Evolutionary conservation across 2,797 vertebrate genomes (phyloP).

Genomic region (Monodelphis domestica): DNA sequence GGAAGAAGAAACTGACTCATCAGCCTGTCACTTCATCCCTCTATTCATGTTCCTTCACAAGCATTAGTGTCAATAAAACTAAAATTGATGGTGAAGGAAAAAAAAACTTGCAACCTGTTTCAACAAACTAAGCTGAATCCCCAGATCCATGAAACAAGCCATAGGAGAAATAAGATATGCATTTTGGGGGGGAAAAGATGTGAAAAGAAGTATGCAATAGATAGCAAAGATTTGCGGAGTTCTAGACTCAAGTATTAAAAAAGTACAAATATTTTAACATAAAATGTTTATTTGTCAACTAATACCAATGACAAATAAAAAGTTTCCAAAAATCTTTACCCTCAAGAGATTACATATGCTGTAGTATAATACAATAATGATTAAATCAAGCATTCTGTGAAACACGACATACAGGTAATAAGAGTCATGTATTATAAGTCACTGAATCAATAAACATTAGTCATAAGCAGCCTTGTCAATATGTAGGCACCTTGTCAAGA

Average conservation of each 20-base stretch:
- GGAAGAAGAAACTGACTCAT: not conserved
- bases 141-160: not conserved
- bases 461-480: not conserved
- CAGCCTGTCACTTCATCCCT: not conserved
- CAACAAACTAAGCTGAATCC: not conserved
- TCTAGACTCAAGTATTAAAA: slow-evolving; percentile 16
- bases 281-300: not conserved
- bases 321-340: not conserved
- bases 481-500: not conserved
- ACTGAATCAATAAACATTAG: not conserved
- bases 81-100: not conserved
- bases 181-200: not conserved
- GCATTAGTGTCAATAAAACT: not conserved
- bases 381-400: not conserved
- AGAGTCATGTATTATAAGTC: not conserved
- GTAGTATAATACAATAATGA: slow-evolving; percentile 7
- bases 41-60: not conserved
- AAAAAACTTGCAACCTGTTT: not conserved
- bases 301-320: not conserved
- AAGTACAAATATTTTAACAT: slow-evolving; percentile 18
- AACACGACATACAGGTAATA: not conserved
- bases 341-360: not conserved
- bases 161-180: slow-evolving; percentile 15
- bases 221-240: not conserved
- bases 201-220: not conserved